Evolutionary conservation across 2,113 vertebrate genomes (phyloP), one percentile per base, ranked within the genome.

Genomic region (Chamaetylas fuelleborni): DNA sequence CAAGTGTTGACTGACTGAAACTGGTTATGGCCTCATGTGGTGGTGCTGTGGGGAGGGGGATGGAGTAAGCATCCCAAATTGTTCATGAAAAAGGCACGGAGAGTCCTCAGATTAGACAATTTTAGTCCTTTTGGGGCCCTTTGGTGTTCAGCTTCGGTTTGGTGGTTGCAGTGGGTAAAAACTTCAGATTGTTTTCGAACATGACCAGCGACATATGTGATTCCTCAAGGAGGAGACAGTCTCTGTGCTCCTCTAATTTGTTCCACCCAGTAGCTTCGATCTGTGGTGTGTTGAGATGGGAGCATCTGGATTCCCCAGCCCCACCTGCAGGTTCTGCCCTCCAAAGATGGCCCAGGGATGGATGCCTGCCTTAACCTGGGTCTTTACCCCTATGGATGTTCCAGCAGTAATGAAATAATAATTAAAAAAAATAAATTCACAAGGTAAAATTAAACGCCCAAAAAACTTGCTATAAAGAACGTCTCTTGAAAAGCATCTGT

Each of bases 281-380:
- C 34, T 62, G 16, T 3, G 17, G 29, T 5, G 4, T 0, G 0
- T 4, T 1, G 3, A 28, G 50, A 22, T 13, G 48, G 60, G 54
- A 61, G 36, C 40, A 23, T 81, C 45, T 43, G 28, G 23, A 8
- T 62, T 56, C 28, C 51, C 57, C 47, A 25, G 33, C 72, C 7
- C 6, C 51, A 66, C 36, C 42, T 6, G 1, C 0, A 2, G 66
- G 72, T 43, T 79, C 48, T 79, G 69, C 69, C 60, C 0, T 2
- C 18, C 0, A 0, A 8, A 51, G 33, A 42, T 43, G 16, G n/a
- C 36, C 53, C 5, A 9, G 25, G 69, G 24, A 5, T 0, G 3
- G 19, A 8, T 0, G 2, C 26, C 22, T 61, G 2, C 28, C 36
- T 6, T 2, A 42, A 53, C 29, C 0, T 7, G 31, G 16, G 11